Percentiles rank a stretch among this genome's conserved stretches.
phyloP scores from a whole-genome alignment of 2,888 invertebrate species.

The Pharmacophagus antenor region DNA sequence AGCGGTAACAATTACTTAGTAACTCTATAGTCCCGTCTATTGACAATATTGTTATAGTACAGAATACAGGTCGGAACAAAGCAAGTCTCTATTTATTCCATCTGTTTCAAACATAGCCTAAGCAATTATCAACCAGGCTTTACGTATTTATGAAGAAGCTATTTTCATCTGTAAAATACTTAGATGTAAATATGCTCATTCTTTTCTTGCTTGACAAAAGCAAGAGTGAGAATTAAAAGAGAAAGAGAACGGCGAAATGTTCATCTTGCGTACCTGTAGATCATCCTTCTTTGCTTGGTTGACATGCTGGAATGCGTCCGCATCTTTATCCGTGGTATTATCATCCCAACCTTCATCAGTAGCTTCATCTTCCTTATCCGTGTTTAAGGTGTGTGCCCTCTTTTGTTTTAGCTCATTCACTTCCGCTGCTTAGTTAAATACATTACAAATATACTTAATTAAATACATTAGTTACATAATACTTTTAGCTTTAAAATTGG shows the following conservation, averaged over 20 bases:
- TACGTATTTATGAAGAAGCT: too few species aligned
- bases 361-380: conserved; percentile 66
- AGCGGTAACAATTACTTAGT: too few species aligned
- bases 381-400: conserved; percentile 80
- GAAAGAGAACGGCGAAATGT: too few species aligned
- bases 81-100: too few species aligned
- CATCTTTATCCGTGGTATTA: conserved; percentile 70
- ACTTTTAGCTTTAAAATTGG: background rate
- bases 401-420: conserved; percentile 83
- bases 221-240: background rate
- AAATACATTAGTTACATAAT: background rate
- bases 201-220: background rate
- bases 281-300: conserved; percentile 88
- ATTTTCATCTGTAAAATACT: too few species aligned
- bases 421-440: conserved; percentile 69
- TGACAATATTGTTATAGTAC: too few species aligned
- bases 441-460: conserved; percentile 31
- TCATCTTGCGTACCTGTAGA: conserved; percentile 85
- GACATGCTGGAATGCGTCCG: conserved; percentile 91
- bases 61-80: too few species aligned
- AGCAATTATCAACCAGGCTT: too few species aligned
- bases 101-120: too few species aligned
- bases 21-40: too few species aligned
- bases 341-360: conserved; percentile 69
- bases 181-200: too few species aligned